Evolutionary conservation across 2,888 invertebrate genomes (phyloP).

Genomic region (Leuctra nigra): DNA sequence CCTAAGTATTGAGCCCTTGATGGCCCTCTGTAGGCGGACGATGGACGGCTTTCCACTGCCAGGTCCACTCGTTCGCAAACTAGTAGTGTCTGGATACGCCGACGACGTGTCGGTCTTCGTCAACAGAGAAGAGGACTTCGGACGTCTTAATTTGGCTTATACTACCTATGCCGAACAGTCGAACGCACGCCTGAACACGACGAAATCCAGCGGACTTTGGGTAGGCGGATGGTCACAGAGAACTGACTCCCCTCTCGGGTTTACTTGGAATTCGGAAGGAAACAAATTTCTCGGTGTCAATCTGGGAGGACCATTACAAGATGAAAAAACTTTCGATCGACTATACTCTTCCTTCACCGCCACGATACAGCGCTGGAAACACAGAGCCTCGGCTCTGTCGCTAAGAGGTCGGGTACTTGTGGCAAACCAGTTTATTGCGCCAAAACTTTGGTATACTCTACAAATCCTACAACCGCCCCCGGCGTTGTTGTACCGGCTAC

Average conservation of each 20-base stretch:
- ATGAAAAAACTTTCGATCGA: too few species aligned
- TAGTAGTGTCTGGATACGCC: background rate
- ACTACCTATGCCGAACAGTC: too few species aligned
- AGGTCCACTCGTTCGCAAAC: background rate
- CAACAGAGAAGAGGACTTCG: background rate
- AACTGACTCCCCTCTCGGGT: background rate
- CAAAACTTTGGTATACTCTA: too few species aligned
- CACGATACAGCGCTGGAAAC: too few species aligned
- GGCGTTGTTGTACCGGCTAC: too few species aligned
- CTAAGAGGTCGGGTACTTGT: too few species aligned
- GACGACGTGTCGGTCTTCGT: background rate
- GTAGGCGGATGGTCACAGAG: background rate
- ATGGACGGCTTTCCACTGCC: background rate
- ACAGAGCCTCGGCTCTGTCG: too few species aligned
- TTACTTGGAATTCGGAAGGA: background rate
- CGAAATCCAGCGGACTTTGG: background rate
- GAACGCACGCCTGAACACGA: too few species aligned
- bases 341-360: too few species aligned
- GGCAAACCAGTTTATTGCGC: too few species aligned
- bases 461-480: too few species aligned
- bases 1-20: background rate
- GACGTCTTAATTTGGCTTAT: background rate
- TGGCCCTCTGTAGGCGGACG: background rate
- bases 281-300: background rate
- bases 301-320: too few species aligned